Evolutionary conservation across 2,113 vertebrate species (phyloP), one percentile per base, ranked within the genome.

Genomic region (Salvator merianae): DNA sequence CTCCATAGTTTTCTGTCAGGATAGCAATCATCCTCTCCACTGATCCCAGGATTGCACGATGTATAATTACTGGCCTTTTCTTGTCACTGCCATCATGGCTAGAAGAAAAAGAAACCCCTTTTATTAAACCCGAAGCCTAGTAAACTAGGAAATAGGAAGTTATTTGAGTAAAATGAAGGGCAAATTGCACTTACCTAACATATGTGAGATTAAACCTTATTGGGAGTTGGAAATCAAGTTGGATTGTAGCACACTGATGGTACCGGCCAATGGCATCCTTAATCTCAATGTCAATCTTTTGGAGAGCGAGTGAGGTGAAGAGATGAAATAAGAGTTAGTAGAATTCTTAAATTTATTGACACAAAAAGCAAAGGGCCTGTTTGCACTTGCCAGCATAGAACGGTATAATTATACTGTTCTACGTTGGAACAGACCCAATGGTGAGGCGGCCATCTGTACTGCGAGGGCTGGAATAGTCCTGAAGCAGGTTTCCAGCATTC

Each of bases 11-110:
- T 93, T 99, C 99, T 1, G 98, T 99, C 66, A 99, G 96, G 90
- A 99, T 99, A 62, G 99, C 98, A 1, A 99, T 99, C 98, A 99
- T 99, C 91, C 99, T 97, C 93, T 99, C 99, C 68, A 99, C 98
- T 20, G 99, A 99, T 55, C 99, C 99, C 94, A 99, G 90, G 89
- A 99, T 98, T 43, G 99, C 99, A 86, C 98, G 97, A 92, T 99
- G 99, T 94, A 99, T 96, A 88, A 99, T 99, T 88, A 99, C 98
- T 12, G 98, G 98, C 82, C 97, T 96, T 34, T 97, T 99, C 94
- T 98, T 99, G 94, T 99, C 99, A 18, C 98, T 97, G 59, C 98
- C 97, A 81, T 99, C 98, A 47, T 97, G 97, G 91, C 99, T 99
- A 90, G 30, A 73, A 91, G 94, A 43, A 90, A 95, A 65, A 38